Evolutionary conservation across 2,113 vertebrate genomes (phyloP), one percentile per base, ranked within the genome.

Genomic region (Rhodinocichla rosea): DNA sequence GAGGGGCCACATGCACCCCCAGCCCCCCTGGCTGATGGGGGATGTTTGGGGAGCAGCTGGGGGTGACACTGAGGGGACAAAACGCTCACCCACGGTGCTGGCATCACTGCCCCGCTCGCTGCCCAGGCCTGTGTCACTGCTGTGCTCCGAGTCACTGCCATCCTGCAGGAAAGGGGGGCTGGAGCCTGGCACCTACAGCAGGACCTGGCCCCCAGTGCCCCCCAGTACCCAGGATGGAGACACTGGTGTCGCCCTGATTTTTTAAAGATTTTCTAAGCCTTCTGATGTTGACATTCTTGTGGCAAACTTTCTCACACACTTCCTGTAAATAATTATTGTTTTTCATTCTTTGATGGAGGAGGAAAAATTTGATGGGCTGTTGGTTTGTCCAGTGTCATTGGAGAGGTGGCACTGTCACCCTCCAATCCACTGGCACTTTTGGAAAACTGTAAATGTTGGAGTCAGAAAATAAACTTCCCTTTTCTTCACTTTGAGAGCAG

Each of bases 91-190:
- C 26, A 96, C 47, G 1, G 86, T 5, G 8, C 69, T 97, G 60
- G 96, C 80, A 26, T 98, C 97, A 32, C 76, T 90, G 85, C 47
- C 67, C 7, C 37, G 50, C 35, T 97, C 85, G 1, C 97, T 98
- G 65, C 98, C 98, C 79, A 97, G 95, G 10, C 98, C 96, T 0
- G 98, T 97, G 91, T 98, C 98, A 6, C 97, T 90, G 69, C 97
- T 97, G 44, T 82, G 85, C 63, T 98, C 98, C 0, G 97, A 98
- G 75, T 97, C 96, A 3, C 96, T 97, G 79, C 98, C n/a, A 0
- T 84, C 98, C 99, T 99, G 92, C 0, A 47, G 96, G 95, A 40
- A 96, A 47, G 96, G 17, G 24, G 2, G 57, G 20, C 85, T 12
- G 6, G 21, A 89, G 26, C 33, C 8, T 35, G 30, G 40, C 37